Base-by-base conservation (phyloP, 1,140 invertebrate genomes). In the Trissolcus basalis region DNA sequence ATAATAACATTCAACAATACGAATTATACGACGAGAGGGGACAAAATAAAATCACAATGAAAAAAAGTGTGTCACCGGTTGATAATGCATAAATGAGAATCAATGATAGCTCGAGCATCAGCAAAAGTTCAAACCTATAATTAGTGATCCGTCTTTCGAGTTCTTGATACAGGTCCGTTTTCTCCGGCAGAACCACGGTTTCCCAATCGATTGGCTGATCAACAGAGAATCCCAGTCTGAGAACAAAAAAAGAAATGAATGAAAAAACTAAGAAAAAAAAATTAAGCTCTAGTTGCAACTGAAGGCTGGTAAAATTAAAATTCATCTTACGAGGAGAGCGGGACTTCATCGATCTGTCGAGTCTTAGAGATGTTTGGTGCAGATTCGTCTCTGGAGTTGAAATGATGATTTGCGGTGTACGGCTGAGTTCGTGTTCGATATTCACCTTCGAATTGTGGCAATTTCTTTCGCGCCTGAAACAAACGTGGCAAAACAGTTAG, bases 141-240 rank as follows among this genome's bases (percentile, higher is more conserved):
- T 90, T 90, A 5, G 86, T 91, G 8, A 91, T 91, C 60, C 90
- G 81, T 43, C 84, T 83, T 36, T 87, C 86, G 19, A 91, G 77
- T 79, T 90, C 89, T 27, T 89, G 77, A 81, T 90, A 90, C 12
- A 91, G 78, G 80, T 91, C 89, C 19, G 89, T 90, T 81, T 91
- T 91, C 61, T 89, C 87, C 4, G 90, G 90, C 11, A 91, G 83
- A 35, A 80, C 81, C 14, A 91, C 85, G 64, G 83, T 88, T 15
- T 86, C 80, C 90, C 90, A 91, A 77, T 89, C 84, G 43, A 91
- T 90, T 2, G 85, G 81, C 27, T 90, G 86, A 9, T 85, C 83
- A 4, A 72, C 72, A 5, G 80, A 89, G 69, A 91, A 90, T 12
- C 90, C 90, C 36, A 91, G 55, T n/a, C 89, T 88, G 32, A 10